Percentiles rank a stretch among this genome's conserved stretches.
Evolutionary conservation across 2,113 vertebrate species (phyloP).

Genomic region (Regulus satrapa): DNA sequence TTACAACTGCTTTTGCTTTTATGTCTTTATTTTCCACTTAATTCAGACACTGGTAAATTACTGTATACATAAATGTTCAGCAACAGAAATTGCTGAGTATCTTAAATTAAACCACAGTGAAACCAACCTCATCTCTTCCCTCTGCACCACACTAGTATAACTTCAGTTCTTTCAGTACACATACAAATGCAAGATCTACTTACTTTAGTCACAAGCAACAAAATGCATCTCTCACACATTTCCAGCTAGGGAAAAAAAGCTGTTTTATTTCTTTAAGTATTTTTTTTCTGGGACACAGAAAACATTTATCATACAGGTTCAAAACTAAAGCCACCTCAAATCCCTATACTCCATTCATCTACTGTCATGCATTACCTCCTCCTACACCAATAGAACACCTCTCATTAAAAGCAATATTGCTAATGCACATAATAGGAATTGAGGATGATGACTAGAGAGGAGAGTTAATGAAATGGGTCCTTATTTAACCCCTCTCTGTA

Average conservation of each 20-base stretch:
- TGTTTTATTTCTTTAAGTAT: background rate
- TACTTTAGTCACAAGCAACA: background rate
- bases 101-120: background rate
- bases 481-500: background rate
- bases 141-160: background rate
- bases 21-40: background rate
- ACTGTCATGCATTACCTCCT: background rate
- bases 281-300: background rate
- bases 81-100: background rate
- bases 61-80: fast-evolving
- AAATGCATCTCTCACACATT: background rate
- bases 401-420: background rate
- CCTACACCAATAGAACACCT: background rate
- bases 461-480: background rate
- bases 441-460: background rate
- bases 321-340: background rate
- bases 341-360: background rate
- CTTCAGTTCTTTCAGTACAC: background rate
- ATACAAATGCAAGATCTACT: background rate
- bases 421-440: background rate
- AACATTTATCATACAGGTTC: background rate
- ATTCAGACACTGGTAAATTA: background rate
- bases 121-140: background rate
- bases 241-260: background rate
- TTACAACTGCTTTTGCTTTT: background rate